These are phyloP conservation scores for Augiades crinisus DNA, from an alignment of 2,888 invertebrate species.

Conservation along the genomic window DNA sequence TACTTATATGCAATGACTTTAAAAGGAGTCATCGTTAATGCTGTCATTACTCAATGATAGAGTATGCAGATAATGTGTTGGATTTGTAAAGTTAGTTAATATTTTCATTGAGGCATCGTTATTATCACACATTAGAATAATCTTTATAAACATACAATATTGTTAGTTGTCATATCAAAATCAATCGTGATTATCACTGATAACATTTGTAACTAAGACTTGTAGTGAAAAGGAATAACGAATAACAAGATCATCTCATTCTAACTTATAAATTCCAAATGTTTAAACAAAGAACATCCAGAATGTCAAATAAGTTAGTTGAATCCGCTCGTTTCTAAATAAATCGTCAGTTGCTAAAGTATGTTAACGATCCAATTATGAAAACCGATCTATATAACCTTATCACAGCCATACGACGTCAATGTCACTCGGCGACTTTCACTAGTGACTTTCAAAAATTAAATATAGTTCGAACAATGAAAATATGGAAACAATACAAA, in stretches of 20 bases:
- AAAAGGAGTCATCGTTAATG: background rate
- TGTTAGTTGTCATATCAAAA: no score
- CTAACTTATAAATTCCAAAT: no score
- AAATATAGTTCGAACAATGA: no score
- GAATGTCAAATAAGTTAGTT: no score
- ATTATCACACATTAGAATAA: no score
- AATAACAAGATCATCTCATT: no score
- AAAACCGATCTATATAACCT: background rate
- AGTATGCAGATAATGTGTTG: background rate
- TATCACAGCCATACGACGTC: background rate
- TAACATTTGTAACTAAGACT: no score
- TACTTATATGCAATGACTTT: background rate
- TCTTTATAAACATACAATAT: no score
- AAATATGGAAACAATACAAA: no score
- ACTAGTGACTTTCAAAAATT: background rate
- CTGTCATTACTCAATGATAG: background rate
- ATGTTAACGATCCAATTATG: background rate
- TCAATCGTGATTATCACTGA: no score
- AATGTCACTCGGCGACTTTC: background rate
- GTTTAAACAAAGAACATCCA: no score
- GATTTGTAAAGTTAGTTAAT: background rate
- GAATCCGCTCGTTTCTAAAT: background rate
- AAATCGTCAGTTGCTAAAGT: background rate
- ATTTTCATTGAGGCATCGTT: background rate
- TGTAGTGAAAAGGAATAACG: no score